Base-by-base conservation (phyloP, 2,888 invertebrate species). In the Hemicrepidius hirtus region DNA sequence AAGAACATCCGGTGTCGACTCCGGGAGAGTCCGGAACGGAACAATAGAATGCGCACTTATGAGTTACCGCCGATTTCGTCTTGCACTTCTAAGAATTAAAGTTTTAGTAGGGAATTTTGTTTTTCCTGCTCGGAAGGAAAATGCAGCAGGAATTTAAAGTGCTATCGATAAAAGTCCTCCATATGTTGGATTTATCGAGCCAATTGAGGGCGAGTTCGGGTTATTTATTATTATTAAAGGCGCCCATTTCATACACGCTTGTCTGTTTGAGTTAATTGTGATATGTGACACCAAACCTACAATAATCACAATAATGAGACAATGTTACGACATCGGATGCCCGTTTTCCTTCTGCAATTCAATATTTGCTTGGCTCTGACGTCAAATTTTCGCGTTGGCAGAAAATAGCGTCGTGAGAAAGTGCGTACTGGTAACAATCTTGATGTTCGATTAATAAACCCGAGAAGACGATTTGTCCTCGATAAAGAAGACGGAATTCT, bases 1-100 rank as follows among this genome's bases (percentile, higher is more conserved):
- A 80, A 79, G 74, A 76, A 76, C 78, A 79, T 81, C 81, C 81
- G 81, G 76, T 69, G 65, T 68, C 59, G 55, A 18, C 49, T 41
- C 57, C 55, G 49, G 35, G 49, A 16, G 18, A 65, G 40, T 37
- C 65, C 50, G 24, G 49, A 24, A 12, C 49, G 13, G 35, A 63
- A 64, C 16, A 53, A 65, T 41, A 6, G 10, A 16, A n/a, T 5
- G 35, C 16, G 1, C 55, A 37, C 35, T 18, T 55, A 37, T 20
- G 13, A 53, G 28, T 53, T 53, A 28, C 20, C 53, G n/a, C 13
- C 50, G 24, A 50, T 50, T 50, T 20, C 50, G n/a, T 24, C 12
- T 12, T 5, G 24, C n/a, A 24, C 9, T 53, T 13, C 53, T 28
- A 13, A 49, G 16, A 21, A 12, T 6, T 32, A 32, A 32, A 1